A percentile compares a stretch with the other conserved stretches of the same genome.
Conservation (phyloP, 1,140 invertebrate species). For the Drosophila sechellia region DNA sequence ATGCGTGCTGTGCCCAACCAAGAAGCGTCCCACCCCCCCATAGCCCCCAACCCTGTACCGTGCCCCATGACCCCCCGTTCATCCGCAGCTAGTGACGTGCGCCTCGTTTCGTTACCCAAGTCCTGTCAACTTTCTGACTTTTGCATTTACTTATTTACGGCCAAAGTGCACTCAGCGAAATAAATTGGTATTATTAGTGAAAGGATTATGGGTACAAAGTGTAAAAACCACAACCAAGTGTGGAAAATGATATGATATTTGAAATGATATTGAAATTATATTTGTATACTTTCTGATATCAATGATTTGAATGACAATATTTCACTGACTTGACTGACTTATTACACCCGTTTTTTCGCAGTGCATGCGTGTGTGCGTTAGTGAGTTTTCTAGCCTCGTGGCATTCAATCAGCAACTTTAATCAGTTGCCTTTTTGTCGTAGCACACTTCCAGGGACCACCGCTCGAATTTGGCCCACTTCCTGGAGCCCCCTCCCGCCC, state of each 20-base stretch:
- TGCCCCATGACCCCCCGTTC: neutral
- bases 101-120: constrained; percentile 30
- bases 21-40: neutral
- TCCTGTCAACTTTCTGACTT: constrained; percentile 66
- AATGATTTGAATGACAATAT: no score
- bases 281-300: no score
- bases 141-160: constrained; percentile 79
- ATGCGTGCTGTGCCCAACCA: constrained; percentile 35
- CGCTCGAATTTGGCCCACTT: constrained; percentile 31
- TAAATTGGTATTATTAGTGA: neutral
- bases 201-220: no score
- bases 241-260: no score
- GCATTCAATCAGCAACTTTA: constrained; percentile 63
- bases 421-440: constrained; percentile 53
- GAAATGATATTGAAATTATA: no score
- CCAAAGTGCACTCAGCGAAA: constrained; percentile 24
- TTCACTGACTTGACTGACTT: no score
- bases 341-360: neutral
- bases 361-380: constrained; percentile 32
- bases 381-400: constrained; percentile 36
- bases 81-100: constrained; percentile 37
- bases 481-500: neutral
- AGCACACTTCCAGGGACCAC: constrained; percentile 27
- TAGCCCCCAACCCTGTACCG: neutral
- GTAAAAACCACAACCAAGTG: no score